Evolutionary conservation across 2,797 vertebrate species (phyloP).

Genomic region (Poeciliopsis turneri): DNA sequence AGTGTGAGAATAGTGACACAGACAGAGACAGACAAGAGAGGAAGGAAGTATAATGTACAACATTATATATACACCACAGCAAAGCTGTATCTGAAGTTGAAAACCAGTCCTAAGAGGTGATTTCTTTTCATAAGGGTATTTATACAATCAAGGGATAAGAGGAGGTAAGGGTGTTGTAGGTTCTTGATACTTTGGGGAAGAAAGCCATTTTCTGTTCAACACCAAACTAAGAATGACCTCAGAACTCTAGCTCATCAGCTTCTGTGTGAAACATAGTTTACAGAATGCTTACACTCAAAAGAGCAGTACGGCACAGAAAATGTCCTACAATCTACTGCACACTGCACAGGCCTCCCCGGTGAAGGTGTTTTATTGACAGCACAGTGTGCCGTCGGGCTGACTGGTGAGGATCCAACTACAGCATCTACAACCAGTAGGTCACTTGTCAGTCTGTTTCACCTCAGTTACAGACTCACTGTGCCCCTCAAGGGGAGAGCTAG

Average conservation of each 20-base stretch:
- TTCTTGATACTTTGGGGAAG: slow-evolving; percentile 99
- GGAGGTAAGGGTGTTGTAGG: slow-evolving; percentile 99
- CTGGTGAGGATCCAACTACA: slow-evolving; percentile 86
- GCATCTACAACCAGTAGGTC: slow-evolving; percentile 87
- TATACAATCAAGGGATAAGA: slow-evolving; percentile 99
- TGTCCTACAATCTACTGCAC: slow-evolving; percentile 99
- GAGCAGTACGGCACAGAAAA: slow-evolving; percentile 97
- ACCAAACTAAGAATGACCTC: slow-evolving; percentile 98
- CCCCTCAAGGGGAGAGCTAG: slow-evolving; percentile 85
- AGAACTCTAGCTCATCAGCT: slow-evolving; percentile 88
- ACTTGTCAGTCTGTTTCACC: slow-evolving; percentile 88
- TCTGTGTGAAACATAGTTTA: slow-evolving; percentile 88
- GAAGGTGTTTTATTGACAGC: slow-evolving; percentile 90
- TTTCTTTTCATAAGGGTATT: slow-evolving; percentile 93
- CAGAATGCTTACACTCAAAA: slow-evolving; percentile 94
- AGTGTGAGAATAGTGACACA: slow-evolving; percentile 88
- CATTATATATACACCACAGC: slow-evolving; percentile 99
- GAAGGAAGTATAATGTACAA: slow-evolving; percentile 99
- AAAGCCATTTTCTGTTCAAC: slow-evolving; percentile 96
- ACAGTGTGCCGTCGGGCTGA: slow-evolving; percentile 88
- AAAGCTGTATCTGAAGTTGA: slow-evolving; percentile 96
- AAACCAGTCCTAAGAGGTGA: slow-evolving; percentile 99
- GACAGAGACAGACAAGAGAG: slow-evolving; percentile 83
- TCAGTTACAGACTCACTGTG: slow-evolving; percentile 80
- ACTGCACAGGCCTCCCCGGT: slow-evolving; percentile 94